Evolutionary conservation across 2,113 vertebrate species (phyloP).

Genomic region (Cygnus buccinator): DNA sequence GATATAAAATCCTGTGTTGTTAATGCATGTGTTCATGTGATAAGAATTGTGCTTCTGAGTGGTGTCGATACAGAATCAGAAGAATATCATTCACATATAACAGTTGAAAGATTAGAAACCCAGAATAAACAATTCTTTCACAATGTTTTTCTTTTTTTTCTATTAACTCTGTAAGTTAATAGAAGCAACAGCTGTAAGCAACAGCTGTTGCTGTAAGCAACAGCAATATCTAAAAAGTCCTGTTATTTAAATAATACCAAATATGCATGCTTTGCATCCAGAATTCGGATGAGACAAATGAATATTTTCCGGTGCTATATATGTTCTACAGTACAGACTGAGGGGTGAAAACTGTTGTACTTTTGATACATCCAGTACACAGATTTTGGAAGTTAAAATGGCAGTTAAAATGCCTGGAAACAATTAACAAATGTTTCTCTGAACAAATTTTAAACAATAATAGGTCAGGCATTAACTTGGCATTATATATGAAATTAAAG

Average conservation of each 20-base stretch:
- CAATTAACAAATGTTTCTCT: not conserved
- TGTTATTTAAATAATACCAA: not conserved
- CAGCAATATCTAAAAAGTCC: not conserved
- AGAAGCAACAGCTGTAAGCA: not conserved
- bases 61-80: not conserved
- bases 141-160: not conserved
- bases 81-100: not conserved
- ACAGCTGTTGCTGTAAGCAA: not conserved
- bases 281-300: not conserved
- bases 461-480: not conserved
- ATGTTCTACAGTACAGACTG: not conserved
- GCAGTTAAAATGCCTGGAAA: not conserved
- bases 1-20: not conserved
- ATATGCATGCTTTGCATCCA: not conserved
- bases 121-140: not conserved
- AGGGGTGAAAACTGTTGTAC: not conserved
- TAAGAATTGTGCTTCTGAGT: not conserved
- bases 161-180: not conserved
- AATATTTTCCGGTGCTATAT: not conserved
- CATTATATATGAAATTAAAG: not conserved
- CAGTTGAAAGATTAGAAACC: not conserved
- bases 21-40: not conserved
- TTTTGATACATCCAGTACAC: not conserved
- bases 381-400: not conserved
- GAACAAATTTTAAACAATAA: not conserved